Conservation (phyloP, 2,797 vertebrate genomes). For the Myotis findleyi region DNA sequence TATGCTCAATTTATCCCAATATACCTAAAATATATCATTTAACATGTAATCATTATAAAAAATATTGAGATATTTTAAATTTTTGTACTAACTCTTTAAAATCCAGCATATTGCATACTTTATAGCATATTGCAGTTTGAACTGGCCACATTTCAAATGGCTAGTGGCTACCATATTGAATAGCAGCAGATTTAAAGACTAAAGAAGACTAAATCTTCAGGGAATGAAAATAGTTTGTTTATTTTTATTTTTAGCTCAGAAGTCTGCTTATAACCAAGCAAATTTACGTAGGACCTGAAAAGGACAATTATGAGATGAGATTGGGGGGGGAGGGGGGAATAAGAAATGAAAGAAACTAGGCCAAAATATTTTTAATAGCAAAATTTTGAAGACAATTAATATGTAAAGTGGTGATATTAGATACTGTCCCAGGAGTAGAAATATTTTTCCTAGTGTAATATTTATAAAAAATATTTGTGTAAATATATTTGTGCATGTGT, state of each 20-base stretch:
- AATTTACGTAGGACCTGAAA: neutral
- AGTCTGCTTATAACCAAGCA: neutral
- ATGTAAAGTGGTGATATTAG: neutral
- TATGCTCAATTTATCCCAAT: neutral
- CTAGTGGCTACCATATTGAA: neutral
- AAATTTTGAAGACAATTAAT: conserved; percentile 15
- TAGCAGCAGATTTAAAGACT: neutral
- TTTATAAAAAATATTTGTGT: neutral
- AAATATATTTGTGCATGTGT: neutral
- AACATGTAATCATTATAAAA: conserved; percentile 43
- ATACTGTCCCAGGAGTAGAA: neutral
- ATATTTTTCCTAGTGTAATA: conserved; percentile 33
- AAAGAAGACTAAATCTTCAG: neutral
- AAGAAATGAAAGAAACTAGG: neutral
- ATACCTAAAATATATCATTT: conserved; percentile 24
- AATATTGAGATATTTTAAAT: conserved; percentile 6
- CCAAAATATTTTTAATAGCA: conserved; percentile 44
- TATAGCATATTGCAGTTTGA: neutral
- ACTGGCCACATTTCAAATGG: neutral
- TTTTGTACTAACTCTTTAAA: conserved; percentile 11
- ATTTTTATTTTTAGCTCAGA: neutral
- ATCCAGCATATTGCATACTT: neutral
- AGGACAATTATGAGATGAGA: neutral
- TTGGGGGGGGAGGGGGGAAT: neutral
- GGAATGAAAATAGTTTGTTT: neutral